Percentiles rank a stretch among this genome's conserved stretches.
phyloP scores from a whole-genome alignment of 2,888 invertebrate species.

The Tinea pellionella region DNA sequence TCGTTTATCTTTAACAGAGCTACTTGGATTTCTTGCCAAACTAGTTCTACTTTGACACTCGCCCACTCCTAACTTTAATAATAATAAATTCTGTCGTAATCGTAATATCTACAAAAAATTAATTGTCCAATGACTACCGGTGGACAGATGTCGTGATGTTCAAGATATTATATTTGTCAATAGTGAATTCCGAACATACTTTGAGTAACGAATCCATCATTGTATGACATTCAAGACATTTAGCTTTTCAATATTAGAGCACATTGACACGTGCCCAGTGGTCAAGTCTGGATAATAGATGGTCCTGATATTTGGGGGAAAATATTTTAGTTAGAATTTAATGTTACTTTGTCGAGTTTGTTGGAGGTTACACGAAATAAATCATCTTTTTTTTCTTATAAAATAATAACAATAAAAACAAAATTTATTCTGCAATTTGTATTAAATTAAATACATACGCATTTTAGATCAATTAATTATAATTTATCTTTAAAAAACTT shows the following conservation, averaged over 20 bases:
- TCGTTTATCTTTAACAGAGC: too few species aligned
- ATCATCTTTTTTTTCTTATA: too few species aligned
- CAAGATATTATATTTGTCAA: constrained; percentile 44
- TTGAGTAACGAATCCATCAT: constrained; percentile 31
- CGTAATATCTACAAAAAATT: constrained; percentile 23
- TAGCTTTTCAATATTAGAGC: constrained; percentile 19
- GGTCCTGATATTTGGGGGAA: background rate
- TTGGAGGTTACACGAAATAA: too few species aligned
- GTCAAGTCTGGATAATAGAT: background rate
- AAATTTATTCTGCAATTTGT: too few species aligned
- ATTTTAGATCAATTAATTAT: too few species aligned
- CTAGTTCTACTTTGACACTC: background rate
- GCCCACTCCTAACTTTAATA: background rate
- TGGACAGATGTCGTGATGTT: constrained; percentile 36
- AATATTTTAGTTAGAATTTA: background rate
- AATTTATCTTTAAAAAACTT: too few species aligned
- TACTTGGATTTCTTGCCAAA: background rate
- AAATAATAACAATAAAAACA: too few species aligned
- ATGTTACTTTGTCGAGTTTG: too few species aligned
- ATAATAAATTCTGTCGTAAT: constrained; percentile 1
- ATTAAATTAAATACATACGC: too few species aligned
- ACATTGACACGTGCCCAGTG: background rate
- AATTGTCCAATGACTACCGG: constrained; percentile 33
- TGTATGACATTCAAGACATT: constrained; percentile 16
- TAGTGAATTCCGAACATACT: constrained; percentile 30